Conservation (phyloP, 2,113 vertebrate species). For the Mola mola region DNA sequence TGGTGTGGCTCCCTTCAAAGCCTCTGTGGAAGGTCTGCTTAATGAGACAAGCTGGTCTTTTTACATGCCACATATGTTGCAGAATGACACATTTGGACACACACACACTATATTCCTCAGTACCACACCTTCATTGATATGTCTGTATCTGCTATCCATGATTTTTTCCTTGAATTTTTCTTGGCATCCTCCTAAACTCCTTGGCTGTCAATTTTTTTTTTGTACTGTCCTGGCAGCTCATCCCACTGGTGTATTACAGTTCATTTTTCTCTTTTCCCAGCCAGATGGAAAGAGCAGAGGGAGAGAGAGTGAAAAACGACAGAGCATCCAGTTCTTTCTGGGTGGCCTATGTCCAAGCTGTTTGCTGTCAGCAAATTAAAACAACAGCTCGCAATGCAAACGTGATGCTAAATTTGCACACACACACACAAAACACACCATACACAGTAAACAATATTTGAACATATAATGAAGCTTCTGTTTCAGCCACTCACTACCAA, state of each 20-base stretch:
- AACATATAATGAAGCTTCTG: slow-evolving; percentile 32
- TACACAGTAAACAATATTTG: neutral
- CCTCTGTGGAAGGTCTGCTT: slow-evolving; percentile 39
- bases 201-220: neutral
- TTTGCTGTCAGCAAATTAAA: slow-evolving; percentile 39
- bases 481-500: slow-evolving; percentile 50
- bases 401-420: neutral
- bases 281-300: slow-evolving; percentile 49
- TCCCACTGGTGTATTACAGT: slow-evolving; percentile 14
- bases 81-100: slow-evolving; percentile 17
- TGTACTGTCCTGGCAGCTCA: slow-evolving; percentile 1
- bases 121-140: slow-evolving; percentile 17
- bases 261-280: slow-evolving; percentile 13
- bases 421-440: neutral
- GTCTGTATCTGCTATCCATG: neutral
- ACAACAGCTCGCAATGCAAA: slow-evolving; percentile 41
- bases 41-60: slow-evolving; percentile 36
- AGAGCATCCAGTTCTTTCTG: slow-evolving; percentile 38
- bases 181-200: neutral
- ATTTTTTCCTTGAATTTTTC: neutral
- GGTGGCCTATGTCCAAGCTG: slow-evolving; percentile 58
- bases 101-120: slow-evolving; percentile 11
- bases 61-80: slow-evolving; percentile 44
- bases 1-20: slow-evolving; percentile 28
- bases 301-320: slow-evolving; percentile 27